Base-by-base conservation (phyloP, 2,888 invertebrate species). In the Erannis defoliaria region DNA sequence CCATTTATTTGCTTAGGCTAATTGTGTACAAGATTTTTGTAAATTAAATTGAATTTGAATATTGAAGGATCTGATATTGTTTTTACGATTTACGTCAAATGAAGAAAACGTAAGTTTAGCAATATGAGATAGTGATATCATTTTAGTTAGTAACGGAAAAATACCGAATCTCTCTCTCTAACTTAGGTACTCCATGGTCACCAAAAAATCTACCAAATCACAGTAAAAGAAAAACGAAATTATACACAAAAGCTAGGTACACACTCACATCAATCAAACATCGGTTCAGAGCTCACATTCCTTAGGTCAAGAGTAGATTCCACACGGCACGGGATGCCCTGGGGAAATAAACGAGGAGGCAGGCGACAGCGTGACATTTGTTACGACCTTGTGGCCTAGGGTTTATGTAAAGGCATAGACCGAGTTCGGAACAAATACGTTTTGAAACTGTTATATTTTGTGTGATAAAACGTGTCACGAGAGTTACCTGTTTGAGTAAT, bases 271-370 rank as follows among this genome's bases (percentile, higher is more conserved):
- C 14, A 37, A 46, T 21, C 10, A 37, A 48, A 59, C 33, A 21
- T 59, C 8, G 51, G 49, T 42, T 43, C 55, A 48, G 46, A 56
- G 33, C 21, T 35, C 18, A 21, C 55, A 49, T 35, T 23, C 8
- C 38, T 49, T 26, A 61, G 63, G 66, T 63, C 60, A 55, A 63
- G 62, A 55, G 42, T 35, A 49, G 50, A 48, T 46, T 49, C 35
- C 29, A 40, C 4, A 21, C 42, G 49, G 21, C 45, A 18, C 37
- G 29, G 35, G 49, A 8, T n/a, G 9, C 33, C 64, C 46, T 56
- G 2, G 26, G 64, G 64, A 59, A 64, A 62, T 37, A 38, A 16
- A n/a, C 50, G 50, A 12, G 26, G 14, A 14, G 48, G 33, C 18
- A 48, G 46, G 5, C n/a, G 42, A 23, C 6, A 23, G 8, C 26